phyloP scores from a whole-genome alignment of 1,140 invertebrate genomes.

The Leptinotarsa defecta region DNA sequence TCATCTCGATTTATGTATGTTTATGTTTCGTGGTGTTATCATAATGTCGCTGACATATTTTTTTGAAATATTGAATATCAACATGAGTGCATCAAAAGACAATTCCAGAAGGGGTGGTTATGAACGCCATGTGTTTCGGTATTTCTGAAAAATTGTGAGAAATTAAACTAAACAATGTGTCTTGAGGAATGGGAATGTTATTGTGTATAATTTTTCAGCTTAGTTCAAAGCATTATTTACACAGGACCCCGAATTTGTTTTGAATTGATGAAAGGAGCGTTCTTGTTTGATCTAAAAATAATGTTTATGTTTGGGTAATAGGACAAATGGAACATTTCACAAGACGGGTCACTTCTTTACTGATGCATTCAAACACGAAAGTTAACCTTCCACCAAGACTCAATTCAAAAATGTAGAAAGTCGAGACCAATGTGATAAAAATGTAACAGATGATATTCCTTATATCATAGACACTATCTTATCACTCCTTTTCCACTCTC shows the following conservation, averaged over 20 bases:
- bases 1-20: conserved; percentile 3
- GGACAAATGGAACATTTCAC: no score
- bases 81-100: not conserved
- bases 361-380: no score
- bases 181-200: not conserved
- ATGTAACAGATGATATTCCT: no score
- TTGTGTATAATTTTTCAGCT: not conserved
- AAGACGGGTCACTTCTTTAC: no score
- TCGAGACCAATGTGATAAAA: no score
- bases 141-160: not conserved
- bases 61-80: conserved; percentile 6
- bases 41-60: conserved; percentile 6
- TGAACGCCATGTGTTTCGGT: not conserved
- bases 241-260: not conserved
- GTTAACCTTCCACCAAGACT: no score
- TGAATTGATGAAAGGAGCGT: not conserved
- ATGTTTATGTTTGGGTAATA: no score
- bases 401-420: no score
- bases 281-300: no score
- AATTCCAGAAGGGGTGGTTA: not conserved
- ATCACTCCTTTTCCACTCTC: no score
- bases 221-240: not conserved
- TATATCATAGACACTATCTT: no score
- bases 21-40: not conserved
- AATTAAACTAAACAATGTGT: not conserved